Percentiles rank a stretch among this genome's conserved stretches.
These are phyloP conservation scores for Notodonta ziczac DNA, from an alignment of 2,888 invertebrate genomes.

Conservation along the genomic window DNA sequence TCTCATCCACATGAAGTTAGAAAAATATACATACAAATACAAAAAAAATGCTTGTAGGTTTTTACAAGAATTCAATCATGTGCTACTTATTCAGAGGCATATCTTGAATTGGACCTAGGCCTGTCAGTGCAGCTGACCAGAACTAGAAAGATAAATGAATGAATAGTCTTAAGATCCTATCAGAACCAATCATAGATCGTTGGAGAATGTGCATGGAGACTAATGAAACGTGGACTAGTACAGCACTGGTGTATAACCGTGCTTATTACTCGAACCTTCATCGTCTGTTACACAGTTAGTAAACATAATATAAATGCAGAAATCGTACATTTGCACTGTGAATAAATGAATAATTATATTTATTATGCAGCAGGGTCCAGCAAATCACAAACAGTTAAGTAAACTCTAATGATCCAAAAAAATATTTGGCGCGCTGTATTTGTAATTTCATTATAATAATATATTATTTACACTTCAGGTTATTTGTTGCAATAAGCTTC, in stretches of 20 bases:
- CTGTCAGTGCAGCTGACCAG: too few relatives aligned
- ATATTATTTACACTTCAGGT: too few relatives aligned
- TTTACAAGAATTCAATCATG: too few relatives aligned
- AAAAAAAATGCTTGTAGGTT: too few relatives aligned
- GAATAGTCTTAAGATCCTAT: too few relatives aligned
- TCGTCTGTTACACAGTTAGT: background rate
- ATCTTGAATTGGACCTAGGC: too few relatives aligned
- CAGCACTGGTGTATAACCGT: background rate
- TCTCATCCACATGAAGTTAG: background rate
- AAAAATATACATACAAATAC: too few relatives aligned
- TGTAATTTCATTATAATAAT: background rate
- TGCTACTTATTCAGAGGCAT: too few relatives aligned
- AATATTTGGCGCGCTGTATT: background rate
- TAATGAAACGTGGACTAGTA: background rate
- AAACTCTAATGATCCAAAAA: background rate
- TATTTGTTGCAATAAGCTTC: too few relatives aligned
- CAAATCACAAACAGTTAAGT: background rate
- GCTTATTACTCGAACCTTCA: background rate
- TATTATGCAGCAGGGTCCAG: background rate
- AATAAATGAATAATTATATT: background rate
- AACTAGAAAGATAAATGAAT: too few relatives aligned
- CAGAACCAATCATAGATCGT: too few relatives aligned
- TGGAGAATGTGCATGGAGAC: too few relatives aligned
- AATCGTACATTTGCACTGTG: constrained; percentile 6
- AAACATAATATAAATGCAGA: constrained; percentile 6